Conservation (phyloP, 2,888 invertebrate genomes). For the Drosophila sordidapex region DNA sequence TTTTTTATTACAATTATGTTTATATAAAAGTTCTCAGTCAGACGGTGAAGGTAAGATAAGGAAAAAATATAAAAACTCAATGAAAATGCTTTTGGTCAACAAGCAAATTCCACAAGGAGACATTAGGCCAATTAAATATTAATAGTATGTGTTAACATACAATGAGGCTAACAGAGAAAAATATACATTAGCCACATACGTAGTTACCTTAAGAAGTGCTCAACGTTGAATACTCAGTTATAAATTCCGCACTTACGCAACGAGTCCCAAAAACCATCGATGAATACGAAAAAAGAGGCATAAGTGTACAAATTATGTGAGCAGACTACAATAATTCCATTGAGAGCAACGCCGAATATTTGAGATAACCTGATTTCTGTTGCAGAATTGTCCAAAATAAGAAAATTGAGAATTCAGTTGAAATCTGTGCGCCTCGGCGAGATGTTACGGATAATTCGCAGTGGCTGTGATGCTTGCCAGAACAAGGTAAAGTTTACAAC, state of each 20-base stretch:
- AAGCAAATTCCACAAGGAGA: slow-evolving; percentile 7
- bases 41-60: too few relatives aligned
- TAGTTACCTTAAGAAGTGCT: slow-evolving; percentile 4
- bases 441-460: slow-evolving; percentile 37
- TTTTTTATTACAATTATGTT: neutral
- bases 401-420: slow-evolving; percentile 39
- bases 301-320: slow-evolving; percentile 2
- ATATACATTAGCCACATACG: slow-evolving; percentile 1
- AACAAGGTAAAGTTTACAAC: slow-evolving; percentile 30
- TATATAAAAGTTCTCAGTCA: too few relatives aligned
- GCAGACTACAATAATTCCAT: slow-evolving; percentile 1
- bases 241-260: slow-evolving; percentile 3
- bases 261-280: neutral
- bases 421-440: slow-evolving; percentile 14
- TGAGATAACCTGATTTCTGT: slow-evolving; percentile 32
- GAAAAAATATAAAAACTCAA: too few relatives aligned
- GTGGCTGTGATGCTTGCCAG: slow-evolving; percentile 24
- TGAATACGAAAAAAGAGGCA: slow-evolving; percentile 4
- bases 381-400: slow-evolving; percentile 8
- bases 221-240: slow-evolving; percentile 7
- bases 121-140: slow-evolving; percentile 17
- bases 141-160: neutral
- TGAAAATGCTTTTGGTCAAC: neutral
- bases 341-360: slow-evolving; percentile 23
- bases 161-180: neutral